These are phyloP conservation scores for Albula goreensis DNA, from an alignment of 2,113 vertebrate genomes.

Conservation along the genomic window DNA sequence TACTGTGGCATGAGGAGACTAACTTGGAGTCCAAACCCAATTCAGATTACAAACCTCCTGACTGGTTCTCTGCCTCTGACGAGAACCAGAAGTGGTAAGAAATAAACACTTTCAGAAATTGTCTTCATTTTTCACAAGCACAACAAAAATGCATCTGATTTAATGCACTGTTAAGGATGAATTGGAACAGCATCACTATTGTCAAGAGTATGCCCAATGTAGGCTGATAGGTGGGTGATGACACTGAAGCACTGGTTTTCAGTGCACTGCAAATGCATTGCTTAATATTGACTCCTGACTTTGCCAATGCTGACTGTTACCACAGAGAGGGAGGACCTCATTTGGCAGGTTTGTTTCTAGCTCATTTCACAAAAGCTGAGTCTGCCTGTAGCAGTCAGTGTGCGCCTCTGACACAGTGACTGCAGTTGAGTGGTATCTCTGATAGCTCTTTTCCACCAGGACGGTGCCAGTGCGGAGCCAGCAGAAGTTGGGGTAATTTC, in stretches of 20 bases:
- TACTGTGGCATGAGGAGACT: slow-evolving; percentile 56
- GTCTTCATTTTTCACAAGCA: background rate
- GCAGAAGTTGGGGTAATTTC: too few relatives aligned
- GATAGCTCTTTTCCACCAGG: background rate
- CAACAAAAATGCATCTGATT: background rate
- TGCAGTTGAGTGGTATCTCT: background rate
- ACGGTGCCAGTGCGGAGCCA: too few relatives aligned
- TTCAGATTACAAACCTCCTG: slow-evolving; percentile 47
- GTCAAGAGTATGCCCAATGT: too few relatives aligned
- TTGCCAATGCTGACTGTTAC: background rate
- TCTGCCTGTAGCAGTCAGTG: background rate
- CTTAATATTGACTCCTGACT: too few relatives aligned
- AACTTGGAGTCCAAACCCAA: slow-evolving; percentile 18
- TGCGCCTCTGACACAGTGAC: background rate
- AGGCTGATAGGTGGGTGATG: background rate
- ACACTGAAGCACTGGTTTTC: background rate
- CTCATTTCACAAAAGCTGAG: background rate
- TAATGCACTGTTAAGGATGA: background rate
- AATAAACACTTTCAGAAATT: background rate
- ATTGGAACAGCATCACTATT: background rate
- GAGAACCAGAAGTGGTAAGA: slow-evolving; percentile 37
- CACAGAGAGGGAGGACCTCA: background rate
- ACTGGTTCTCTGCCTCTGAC: slow-evolving; percentile 44
- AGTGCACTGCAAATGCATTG: background rate
- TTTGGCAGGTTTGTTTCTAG: background rate